Base-by-base conservation (phyloP, 2,113 vertebrate genomes). In the Neolamprologus sp. region DNA sequence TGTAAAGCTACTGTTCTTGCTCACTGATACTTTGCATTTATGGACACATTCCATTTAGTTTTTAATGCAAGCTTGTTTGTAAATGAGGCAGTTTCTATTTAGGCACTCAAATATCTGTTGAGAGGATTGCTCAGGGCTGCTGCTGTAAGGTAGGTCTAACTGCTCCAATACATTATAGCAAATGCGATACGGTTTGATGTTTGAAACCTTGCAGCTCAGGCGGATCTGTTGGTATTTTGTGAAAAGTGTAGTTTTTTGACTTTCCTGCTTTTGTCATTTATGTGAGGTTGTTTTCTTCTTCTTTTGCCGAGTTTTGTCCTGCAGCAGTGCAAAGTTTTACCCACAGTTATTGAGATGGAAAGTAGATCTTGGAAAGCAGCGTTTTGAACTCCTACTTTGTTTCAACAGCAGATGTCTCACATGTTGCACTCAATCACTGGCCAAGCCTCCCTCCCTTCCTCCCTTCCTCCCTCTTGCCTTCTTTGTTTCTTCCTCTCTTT, bases 371-470 rank as follows among this genome's bases (percentile, higher is more conserved):
- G 84, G 84, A 86, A 84, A 81, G 65, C 83, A 81, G 82, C 58
- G 49, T 54, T 82, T 65, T 47, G 14, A 85, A 87, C 85, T 68
- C 60, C 71, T 83, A 8, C 55, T 53, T 90, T 83, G 85, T 90
- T 85, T 88, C 40, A 75, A 81, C 90, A 88, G 84, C 84, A 93
- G 91, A 93, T 90, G 93, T 93, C 86, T 93, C 92, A 89, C 92
- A 85, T 84, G 93, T 80, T 89, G 80, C 88, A 71, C 82, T 42
- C 82, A 35, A 7, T 80, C 11, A 2, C 78, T 12, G 16, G 53
- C 71, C 37, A 9, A n/a, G 26, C 19, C 21, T 37, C 68, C 58
- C 53, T 68, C 53, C 17, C 1, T 2, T 31, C 73, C 37, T 65
- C 55, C 57, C 28, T 17, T 21, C 54, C 33, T 78, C 31, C 33